Conservation (phyloP, 2,888 invertebrate species). For the Phaonia tiefii region DNA sequence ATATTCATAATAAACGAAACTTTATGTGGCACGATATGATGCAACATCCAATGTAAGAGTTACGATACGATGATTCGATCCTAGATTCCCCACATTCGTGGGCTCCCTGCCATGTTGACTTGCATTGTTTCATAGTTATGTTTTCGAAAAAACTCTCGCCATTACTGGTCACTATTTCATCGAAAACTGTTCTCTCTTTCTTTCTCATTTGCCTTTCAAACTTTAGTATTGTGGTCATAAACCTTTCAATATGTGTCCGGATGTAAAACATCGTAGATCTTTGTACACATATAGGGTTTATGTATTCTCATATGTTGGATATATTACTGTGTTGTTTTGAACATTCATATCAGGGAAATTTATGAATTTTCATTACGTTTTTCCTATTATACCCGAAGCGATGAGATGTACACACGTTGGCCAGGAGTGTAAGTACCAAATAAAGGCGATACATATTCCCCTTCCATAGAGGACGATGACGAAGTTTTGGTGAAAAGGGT, state of each 20-base stretch:
- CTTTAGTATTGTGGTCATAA: conserved; percentile 1
- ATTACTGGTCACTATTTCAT: conserved; percentile 26
- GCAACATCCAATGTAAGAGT: conserved; percentile 6
- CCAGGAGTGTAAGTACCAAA: too few species aligned
- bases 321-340: conserved; percentile 7
- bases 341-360: conserved; percentile 43
- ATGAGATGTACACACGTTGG: too few species aligned
- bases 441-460: too few species aligned
- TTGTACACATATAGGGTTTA: too few species aligned
- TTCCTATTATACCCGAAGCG: conserved; percentile 18
- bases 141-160: conserved; percentile 30
- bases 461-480: too few species aligned
- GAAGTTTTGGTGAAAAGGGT: too few species aligned
- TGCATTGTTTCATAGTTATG: conserved; percentile 25
- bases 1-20: neutral
- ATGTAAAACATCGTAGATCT: too few species aligned
- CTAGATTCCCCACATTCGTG: conserved; percentile 24
- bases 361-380: conserved; percentile 59
- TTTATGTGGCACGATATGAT: conserved; percentile 40
- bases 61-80: neutral
- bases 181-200: neutral
- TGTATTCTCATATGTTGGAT: conserved; percentile 8
- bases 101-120: neutral
- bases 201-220: conserved; percentile 15
- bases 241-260: conserved; percentile 29